Percentiles rank a stretch among this genome's conserved stretches.
phyloP scores from a whole-genome alignment of 92 coral and sea anemone genomes.

The Palythoa caribaeorum region DNA sequence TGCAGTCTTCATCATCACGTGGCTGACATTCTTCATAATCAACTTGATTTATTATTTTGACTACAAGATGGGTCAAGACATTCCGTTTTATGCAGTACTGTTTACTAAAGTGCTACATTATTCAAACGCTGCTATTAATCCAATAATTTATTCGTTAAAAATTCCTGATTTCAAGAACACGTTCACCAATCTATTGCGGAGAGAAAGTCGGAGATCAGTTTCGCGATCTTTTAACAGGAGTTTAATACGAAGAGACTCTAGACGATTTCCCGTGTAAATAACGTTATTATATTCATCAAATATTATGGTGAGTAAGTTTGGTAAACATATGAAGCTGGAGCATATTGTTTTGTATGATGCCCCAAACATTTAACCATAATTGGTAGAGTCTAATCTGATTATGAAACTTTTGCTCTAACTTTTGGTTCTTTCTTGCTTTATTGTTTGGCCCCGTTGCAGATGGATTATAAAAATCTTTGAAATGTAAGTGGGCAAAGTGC shows the following conservation, averaged over 20 bases:
- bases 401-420: too few species aligned
- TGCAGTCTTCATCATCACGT: slow-evolving; percentile 73
- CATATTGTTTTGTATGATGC: too few species aligned
- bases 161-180: slow-evolving; percentile 84
- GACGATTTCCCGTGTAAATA: slow-evolving; percentile 36
- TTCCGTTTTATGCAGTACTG: slow-evolving; percentile 59
- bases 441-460: too few species aligned
- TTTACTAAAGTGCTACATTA: slow-evolving; percentile 81
- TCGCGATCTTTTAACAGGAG: slow-evolving; percentile 55
- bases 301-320: background rate
- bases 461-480: too few species aligned
- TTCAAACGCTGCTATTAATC: slow-evolving; percentile 87
- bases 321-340: too few species aligned
- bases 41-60: slow-evolving; percentile 68
- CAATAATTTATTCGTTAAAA: slow-evolving; percentile 82
- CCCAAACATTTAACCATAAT: too few species aligned
- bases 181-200: slow-evolving; percentile 64
- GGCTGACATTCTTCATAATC: slow-evolving; percentile 80
- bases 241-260: slow-evolving; percentile 64
- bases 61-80: slow-evolving; percentile 30
- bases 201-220: slow-evolving; percentile 52
- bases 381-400: too few species aligned
- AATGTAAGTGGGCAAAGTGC: too few species aligned
- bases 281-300: background rate
- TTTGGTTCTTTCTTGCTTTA: too few species aligned